Evolutionary conservation across 2,797 vertebrate genomes (phyloP).

Genomic region (Onychomys arenicola): DNA sequence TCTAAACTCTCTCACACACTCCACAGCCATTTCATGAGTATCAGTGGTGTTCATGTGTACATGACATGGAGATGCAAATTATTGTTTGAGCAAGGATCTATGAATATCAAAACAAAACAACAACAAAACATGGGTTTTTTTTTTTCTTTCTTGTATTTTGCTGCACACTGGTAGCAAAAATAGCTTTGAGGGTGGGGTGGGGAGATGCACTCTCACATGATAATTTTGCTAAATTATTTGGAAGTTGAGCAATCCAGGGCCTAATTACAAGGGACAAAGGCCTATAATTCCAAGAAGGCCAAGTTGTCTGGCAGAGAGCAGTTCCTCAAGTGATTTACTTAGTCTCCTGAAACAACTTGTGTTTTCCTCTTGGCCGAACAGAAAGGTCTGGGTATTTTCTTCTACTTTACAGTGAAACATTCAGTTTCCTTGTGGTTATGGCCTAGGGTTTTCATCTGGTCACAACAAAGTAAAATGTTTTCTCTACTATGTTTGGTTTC

Average conservation of each 20-base stretch:
- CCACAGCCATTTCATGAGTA: conserved; percentile 34
- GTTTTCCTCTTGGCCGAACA: neutral
- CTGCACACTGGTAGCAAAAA: neutral
- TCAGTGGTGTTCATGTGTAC: conserved; percentile 47
- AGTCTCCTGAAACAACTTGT: neutral
- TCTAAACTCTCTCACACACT: conserved; percentile 73
- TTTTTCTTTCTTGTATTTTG: neutral
- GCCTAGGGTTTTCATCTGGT: neutral
- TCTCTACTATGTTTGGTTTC: neutral
- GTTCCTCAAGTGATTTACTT: neutral
- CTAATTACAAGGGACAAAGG: conserved; percentile 57
- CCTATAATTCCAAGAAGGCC: conserved; percentile 62
- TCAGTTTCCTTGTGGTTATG: neutral
- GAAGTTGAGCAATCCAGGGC: conserved; percentile 42
- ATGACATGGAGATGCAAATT: conserved; percentile 59
- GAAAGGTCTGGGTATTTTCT: conserved; percentile 48
- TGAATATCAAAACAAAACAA: neutral
- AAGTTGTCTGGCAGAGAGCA: conserved; percentile 1
- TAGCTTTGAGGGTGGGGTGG: conserved; percentile 44
- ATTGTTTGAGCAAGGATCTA: conserved; percentile 40
- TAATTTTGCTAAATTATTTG: conserved; percentile 65
- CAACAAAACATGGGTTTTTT: too few relatives aligned
- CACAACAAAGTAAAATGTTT: neutral
- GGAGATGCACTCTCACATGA: conserved; percentile 38
- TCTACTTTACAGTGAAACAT: neutral